A percentile compares a stretch with the other conserved stretches of the same genome.
Evolutionary conservation across 37 sponge, comb jelly and placozoan species (phyloP).

Genomic region (Oopsacas minuta): DNA sequence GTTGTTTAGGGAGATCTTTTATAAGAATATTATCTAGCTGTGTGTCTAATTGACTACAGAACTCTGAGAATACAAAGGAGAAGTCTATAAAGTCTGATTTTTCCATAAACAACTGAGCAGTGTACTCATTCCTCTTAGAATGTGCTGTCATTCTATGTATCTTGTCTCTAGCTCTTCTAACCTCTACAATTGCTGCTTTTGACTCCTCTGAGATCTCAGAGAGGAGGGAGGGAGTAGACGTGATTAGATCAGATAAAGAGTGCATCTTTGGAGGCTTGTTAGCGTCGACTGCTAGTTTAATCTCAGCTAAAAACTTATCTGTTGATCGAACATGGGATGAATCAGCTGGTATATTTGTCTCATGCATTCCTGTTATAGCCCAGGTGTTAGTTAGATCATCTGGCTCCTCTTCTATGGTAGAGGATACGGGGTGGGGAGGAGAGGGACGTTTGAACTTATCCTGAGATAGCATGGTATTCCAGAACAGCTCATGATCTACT

Average conservation of each 20-base stretch:
- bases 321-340: background rate
- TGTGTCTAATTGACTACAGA: background rate
- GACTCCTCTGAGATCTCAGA: background rate
- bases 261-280: conserved; percentile 9
- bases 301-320: background rate
- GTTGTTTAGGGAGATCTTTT: background rate
- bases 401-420: background rate
- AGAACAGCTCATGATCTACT: background rate
- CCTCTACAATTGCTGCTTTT: background rate
- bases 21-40: background rate
- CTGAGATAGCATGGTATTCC: background rate
- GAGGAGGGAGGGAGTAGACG: background rate
- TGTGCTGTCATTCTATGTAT: background rate
- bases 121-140: background rate
- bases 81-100: background rate
- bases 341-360: background rate
- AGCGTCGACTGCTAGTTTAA: background rate
- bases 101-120: background rate
- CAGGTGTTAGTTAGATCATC: background rate
- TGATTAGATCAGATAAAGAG: background rate
- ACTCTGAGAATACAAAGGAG: background rate
- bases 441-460: background rate
- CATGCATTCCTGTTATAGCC: background rate
- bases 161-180: background rate
- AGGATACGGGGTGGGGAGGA: background rate